A percentile compares a stretch with the other conserved stretches of the same genome.
Evolutionary conservation across 2,113 vertebrate species (phyloP).

Genomic region (Chauna torquata): DNA sequence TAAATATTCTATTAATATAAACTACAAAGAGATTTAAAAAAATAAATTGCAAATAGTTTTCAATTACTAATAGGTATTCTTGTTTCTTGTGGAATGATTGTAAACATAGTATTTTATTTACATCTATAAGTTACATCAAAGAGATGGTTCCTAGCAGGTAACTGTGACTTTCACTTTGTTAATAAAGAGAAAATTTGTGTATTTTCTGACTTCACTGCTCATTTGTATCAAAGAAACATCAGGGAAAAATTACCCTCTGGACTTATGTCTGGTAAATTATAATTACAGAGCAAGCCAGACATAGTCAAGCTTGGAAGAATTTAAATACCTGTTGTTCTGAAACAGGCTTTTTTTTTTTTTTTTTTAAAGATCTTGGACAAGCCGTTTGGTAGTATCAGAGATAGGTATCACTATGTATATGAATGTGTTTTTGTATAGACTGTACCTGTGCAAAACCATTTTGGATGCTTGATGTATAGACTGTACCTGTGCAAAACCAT

Average conservation of each 20-base stretch:
- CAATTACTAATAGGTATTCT: neutral
- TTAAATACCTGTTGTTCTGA: neutral
- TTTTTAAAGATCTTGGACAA: neutral
- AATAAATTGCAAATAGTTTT: neutral
- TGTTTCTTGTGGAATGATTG: neutral
- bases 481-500: neutral
- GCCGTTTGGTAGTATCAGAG: neutral
- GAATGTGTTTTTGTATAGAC: neutral
- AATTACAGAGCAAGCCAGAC: constrained; percentile 16
- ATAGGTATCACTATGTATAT: neutral
- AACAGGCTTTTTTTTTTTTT: neutral
- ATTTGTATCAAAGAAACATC: constrained; percentile 52
- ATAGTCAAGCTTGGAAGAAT: constrained; percentile 11
- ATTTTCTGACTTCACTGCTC: constrained; percentile 35
- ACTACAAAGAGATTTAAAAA: neutral
- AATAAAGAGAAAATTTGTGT: constrained; percentile 21
- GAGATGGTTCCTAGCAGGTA: neutral
- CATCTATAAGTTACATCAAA: constrained; percentile 36
- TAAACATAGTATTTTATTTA: constrained; percentile 5
- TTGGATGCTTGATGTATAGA: neutral
- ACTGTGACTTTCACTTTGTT: constrained; percentile 11
- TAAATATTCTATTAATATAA: neutral
- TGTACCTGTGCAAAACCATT: neutral
- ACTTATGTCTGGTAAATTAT: constrained; percentile 15
- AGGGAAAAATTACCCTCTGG: constrained; percentile 40